Evolutionary conservation across 92 coral and sea anemone species (phyloP).

Genomic region (Palythoa heliodiscus): DNA sequence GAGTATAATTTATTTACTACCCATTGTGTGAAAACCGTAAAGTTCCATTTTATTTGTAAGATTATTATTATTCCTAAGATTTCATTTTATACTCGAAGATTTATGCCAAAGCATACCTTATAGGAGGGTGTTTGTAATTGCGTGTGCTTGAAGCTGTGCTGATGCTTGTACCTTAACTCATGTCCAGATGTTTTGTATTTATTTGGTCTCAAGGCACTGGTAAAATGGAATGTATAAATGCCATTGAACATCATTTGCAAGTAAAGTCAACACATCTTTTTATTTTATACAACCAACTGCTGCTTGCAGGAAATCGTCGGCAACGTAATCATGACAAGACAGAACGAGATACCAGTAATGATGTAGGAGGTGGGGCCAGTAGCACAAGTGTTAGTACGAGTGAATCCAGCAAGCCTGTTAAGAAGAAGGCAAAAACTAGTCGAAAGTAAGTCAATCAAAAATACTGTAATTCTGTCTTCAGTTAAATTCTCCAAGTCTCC

Average conservation of each 20-base stretch:
- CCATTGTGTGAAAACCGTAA: too few species aligned
- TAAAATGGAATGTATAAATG: neutral
- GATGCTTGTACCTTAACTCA: too few species aligned
- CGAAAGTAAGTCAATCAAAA: constrained; percentile 65
- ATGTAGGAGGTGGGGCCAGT: constrained; percentile 67
- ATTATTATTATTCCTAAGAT: too few species aligned
- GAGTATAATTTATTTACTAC: too few species aligned
- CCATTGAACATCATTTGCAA: neutral
- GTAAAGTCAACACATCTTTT: neutral
- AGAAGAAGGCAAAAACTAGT: constrained; percentile 85
- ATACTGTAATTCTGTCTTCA: neutral
- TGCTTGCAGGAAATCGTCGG: constrained; percentile 72
- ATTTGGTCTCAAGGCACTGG: too few species aligned
- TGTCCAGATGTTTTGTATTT: too few species aligned
- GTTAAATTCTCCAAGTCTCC: neutral
- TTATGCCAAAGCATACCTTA: too few species aligned
- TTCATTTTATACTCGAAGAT: too few species aligned
- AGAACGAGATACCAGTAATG: constrained; percentile 62
- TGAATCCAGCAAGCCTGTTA: constrained; percentile 77
- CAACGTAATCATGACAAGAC: constrained; percentile 84
- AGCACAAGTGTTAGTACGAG: constrained; percentile 51
- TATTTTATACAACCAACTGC: neutral
- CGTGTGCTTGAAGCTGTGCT: too few species aligned
- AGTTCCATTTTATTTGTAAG: too few species aligned
- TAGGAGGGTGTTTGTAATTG: too few species aligned